Evolutionary conservation across 2,797 vertebrate species (phyloP).

Genomic region (Moxostoma hubbsi): DNA sequence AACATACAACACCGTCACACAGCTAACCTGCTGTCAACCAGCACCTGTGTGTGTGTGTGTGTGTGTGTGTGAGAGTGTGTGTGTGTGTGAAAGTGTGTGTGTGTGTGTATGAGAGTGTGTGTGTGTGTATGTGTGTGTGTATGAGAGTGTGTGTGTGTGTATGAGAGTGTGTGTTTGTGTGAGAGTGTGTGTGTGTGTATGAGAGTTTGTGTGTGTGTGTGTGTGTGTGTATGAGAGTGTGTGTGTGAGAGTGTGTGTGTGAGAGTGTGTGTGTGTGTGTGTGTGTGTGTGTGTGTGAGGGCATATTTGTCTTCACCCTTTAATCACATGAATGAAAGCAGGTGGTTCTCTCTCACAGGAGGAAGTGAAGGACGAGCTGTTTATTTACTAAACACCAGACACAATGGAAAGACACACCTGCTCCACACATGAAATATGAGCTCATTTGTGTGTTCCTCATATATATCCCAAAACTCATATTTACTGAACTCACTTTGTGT

Average conservation of each 20-base stretch:
- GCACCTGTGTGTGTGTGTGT: background rate
- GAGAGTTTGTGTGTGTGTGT: slow-evolving; percentile 54
- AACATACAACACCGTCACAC: background rate
- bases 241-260: slow-evolving; percentile 35
- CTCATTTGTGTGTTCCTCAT: slow-evolving; percentile 60
- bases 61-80: slow-evolving; percentile 48
- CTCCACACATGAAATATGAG: slow-evolving; percentile 66
- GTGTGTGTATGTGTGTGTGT: slow-evolving; percentile 30
- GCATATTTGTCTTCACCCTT: slow-evolving; percentile 77
- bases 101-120: slow-evolving; percentile 31
- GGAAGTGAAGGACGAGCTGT: slow-evolving; percentile 71
- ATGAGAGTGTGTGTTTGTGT: slow-evolving; percentile 41
- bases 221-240: slow-evolving; percentile 29
- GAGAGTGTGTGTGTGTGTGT: slow-evolving; percentile 32
- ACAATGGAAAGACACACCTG: background rate
- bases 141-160: slow-evolving; percentile 42
- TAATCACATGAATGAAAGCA: slow-evolving; percentile 77
- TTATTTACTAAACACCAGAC: slow-evolving; percentile 61
- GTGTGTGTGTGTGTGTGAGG: slow-evolving; percentile 48
- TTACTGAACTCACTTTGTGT: slow-evolving; percentile 4
- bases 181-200: too few relatives aligned
- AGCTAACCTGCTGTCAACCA: background rate
- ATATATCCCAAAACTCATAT: slow-evolving; percentile 44
- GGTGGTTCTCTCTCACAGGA: background rate
- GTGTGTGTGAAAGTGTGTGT: slow-evolving; percentile 50